Evolutionary conservation across 1,140 invertebrate species (phyloP).

Genomic region (Carposina sasakii): DNA sequence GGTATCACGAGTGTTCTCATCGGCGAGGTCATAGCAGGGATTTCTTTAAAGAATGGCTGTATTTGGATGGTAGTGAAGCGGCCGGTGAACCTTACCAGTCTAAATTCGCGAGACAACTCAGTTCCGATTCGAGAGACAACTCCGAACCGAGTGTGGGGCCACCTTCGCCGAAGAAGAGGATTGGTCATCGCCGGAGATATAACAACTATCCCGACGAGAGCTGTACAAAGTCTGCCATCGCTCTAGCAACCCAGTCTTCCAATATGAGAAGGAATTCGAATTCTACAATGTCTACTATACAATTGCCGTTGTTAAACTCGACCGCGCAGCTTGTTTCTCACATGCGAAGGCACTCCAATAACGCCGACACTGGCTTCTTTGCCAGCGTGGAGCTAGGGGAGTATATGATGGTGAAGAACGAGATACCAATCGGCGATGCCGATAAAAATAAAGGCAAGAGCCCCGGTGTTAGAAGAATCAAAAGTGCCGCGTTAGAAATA

Average conservation of each 20-base stretch:
- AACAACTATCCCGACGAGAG: constrained; percentile 63
- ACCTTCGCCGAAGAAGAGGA: constrained; percentile 61
- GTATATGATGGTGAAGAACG: constrained; percentile 68
- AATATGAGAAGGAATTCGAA: constrained; percentile 74
- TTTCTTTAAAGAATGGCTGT: constrained; percentile 65
- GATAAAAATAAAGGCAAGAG: constrained; percentile 61
- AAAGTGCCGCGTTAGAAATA: constrained; percentile 78
- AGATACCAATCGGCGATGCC: constrained; percentile 45
- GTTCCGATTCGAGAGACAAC: constrained; percentile 69
- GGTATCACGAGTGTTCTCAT: constrained; percentile 55
- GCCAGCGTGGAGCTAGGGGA: constrained; percentile 71
- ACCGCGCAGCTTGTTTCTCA: constrained; percentile 66
- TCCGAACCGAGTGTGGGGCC: constrained; percentile 64
- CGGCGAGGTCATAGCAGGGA: constrained; percentile 47
- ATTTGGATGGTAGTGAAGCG: constrained; percentile 53
- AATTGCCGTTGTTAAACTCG: constrained; percentile 66
- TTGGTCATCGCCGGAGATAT: constrained; percentile 51
- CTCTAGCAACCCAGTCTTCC: constrained; percentile 55
- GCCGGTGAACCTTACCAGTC: constrained; percentile 60
- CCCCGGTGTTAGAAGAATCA: constrained; percentile 76
- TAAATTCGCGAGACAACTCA: constrained; percentile 61
- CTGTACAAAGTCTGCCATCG: constrained; percentile 66
- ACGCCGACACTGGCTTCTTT: constrained; percentile 73
- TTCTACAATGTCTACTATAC: constrained; percentile 75
- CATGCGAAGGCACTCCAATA: constrained; percentile 77